Percentiles rank a stretch among this genome's conserved stretches.
phyloP scores from a whole-genome alignment of 92 coral and sea anemone genomes.

The Palythoa grandis region DNA sequence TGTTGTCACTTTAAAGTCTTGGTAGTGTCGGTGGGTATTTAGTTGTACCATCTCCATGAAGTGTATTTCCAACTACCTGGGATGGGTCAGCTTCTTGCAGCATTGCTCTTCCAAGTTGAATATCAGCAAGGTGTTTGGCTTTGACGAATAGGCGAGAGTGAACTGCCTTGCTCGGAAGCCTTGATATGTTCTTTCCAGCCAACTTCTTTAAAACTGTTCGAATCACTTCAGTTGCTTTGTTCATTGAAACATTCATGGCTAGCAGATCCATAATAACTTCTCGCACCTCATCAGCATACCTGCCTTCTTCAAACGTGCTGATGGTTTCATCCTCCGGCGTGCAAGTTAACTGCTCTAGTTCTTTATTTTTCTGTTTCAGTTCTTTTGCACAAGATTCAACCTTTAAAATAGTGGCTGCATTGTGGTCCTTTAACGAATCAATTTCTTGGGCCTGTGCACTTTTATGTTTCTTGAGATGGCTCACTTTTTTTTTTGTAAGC shows the following conservation, averaged over 20 bases:
- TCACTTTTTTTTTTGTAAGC: slow-evolving; percentile 44
- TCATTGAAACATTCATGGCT: slow-evolving; percentile 53
- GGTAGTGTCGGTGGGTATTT: slow-evolving; percentile 53
- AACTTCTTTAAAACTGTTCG: slow-evolving; percentile 40
- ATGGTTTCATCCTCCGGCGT: slow-evolving; percentile 20
- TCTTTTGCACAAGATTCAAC: slow-evolving; percentile 48
- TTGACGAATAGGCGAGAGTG: slow-evolving; percentile 48
- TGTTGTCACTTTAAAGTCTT: slow-evolving; percentile 56
- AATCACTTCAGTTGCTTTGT: slow-evolving; percentile 51
- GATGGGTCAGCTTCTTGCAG: slow-evolving; percentile 41
- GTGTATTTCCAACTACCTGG: slow-evolving; percentile 48
- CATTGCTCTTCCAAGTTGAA: slow-evolving; percentile 54
- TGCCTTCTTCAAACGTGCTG: slow-evolving; percentile 45
- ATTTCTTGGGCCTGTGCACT: slow-evolving; percentile 51
- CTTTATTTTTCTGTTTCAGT: slow-evolving; percentile 42
- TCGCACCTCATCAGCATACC: slow-evolving; percentile 48
- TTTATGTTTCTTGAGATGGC: slow-evolving; percentile 41
- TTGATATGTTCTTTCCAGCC: slow-evolving; percentile 39
- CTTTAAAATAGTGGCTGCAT: slow-evolving; percentile 52
- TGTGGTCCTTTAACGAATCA: slow-evolving; percentile 49
- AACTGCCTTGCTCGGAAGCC: slow-evolving; percentile 52
- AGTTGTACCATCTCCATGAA: slow-evolving; percentile 53
- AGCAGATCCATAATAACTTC: slow-evolving; percentile 51
- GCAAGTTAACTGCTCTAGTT: slow-evolving; percentile 38
- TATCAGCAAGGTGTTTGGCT: slow-evolving; percentile 51